These are phyloP conservation scores for Frankliniella intonsa DNA, from an alignment of 2,888 invertebrate species.

Conservation along the genomic window DNA sequence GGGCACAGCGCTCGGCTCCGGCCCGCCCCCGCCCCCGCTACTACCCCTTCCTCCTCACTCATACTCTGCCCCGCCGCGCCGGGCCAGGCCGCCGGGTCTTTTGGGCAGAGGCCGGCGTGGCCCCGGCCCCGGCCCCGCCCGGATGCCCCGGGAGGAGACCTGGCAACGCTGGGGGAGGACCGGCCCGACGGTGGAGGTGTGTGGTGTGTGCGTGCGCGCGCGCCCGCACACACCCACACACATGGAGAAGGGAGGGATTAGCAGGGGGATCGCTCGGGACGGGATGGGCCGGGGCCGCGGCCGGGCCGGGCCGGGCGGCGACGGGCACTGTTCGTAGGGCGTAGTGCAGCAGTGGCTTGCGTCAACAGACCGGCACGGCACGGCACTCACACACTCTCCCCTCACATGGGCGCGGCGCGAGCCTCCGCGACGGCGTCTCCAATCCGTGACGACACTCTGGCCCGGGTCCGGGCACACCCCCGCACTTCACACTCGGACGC, in stretches of 20 bases:
- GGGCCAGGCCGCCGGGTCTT: not conserved
- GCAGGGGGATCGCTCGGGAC: no score
- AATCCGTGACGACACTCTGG: no score
- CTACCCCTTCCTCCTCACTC: not conserved
- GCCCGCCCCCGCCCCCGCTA: not conserved
- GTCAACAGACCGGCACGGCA: not conserved
- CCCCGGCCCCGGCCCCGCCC: not conserved
- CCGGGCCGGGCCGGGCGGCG: no score
- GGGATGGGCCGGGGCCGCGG: no score
- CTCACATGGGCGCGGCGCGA: no score
- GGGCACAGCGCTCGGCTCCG: not conserved
- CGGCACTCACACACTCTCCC: no score
- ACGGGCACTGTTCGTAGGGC: not conserved
- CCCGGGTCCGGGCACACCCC: not conserved
- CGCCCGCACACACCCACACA: not conserved
- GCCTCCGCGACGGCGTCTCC: no score
- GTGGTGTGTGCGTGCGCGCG: no score
- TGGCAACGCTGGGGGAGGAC: conserved; percentile 23
- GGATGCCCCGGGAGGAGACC: not conserved
- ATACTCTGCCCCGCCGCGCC: not conserved
- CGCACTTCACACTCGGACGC: not conserved
- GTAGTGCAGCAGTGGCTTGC: not conserved
- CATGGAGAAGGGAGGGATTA: no score
- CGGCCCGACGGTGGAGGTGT: not conserved
- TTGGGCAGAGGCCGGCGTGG: not conserved